Conservation (phyloP, 2,113 vertebrate genomes). For the Anarrhichthys ocellatus region DNA sequence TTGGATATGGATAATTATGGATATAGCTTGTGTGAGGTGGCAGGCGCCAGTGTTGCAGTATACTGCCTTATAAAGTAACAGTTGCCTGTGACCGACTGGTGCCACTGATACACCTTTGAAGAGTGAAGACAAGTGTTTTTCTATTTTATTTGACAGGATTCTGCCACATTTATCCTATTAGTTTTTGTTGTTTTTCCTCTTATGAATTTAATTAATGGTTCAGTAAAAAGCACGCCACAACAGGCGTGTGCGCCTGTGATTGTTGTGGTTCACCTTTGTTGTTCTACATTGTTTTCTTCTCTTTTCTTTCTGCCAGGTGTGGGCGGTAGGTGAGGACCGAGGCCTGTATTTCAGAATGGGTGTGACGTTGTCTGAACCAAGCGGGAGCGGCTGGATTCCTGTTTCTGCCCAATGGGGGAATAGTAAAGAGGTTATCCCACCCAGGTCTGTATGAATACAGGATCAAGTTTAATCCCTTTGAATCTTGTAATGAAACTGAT, state of each 20-base stretch:
- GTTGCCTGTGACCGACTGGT: constrained; percentile 29
- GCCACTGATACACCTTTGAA: constrained; percentile 7
- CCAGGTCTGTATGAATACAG: constrained; percentile 42
- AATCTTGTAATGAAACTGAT: neutral
- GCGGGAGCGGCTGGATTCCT: constrained; percentile 93
- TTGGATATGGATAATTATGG: constrained; percentile 52
- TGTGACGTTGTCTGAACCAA: constrained; percentile 91
- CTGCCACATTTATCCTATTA: neutral
- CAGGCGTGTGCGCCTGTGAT: neutral
- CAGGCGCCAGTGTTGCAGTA: constrained; percentile 63
- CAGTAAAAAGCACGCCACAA: neutral
- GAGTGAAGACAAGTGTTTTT: constrained; percentile 1
- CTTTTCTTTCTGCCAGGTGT: constrained; percentile 84
- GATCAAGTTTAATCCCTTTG: neutral
- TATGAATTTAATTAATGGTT: neutral
- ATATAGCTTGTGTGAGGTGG: constrained; percentile 57
- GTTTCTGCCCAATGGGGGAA: constrained; percentile 87
- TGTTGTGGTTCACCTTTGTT: neutral
- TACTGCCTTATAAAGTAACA: constrained; percentile 75
- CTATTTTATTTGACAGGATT: neutral
- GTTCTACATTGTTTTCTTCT: neutral
- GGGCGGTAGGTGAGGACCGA: constrained; percentile 92
- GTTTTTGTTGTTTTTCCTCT: neutral
- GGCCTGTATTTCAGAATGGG: constrained; percentile 93
- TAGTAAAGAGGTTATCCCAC: constrained; percentile 61